A percentile compares a stretch with the other conserved stretches of the same genome.
Conservation (phyloP, 2,113 vertebrate genomes). For the Gorsachius goisagi region DNA sequence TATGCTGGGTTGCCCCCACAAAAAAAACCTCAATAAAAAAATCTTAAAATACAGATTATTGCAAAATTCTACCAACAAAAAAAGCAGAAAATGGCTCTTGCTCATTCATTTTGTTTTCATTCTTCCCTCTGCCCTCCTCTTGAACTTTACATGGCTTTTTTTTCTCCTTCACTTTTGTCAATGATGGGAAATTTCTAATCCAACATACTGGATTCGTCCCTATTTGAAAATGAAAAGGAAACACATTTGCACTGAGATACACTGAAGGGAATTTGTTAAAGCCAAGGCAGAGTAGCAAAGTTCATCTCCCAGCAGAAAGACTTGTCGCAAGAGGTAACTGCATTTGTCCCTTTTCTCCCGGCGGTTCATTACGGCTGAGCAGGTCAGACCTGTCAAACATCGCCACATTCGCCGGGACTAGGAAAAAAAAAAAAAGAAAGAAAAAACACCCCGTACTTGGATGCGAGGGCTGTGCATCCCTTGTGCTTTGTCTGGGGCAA, state of each 20-base stretch:
- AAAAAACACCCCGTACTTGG: slow-evolving; percentile 16
- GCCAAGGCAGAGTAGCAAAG: slow-evolving; percentile 61
- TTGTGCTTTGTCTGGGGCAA: slow-evolving; percentile 57
- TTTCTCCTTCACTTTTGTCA: slow-evolving; percentile 46
- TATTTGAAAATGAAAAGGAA: slow-evolving; percentile 73
- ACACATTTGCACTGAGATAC: slow-evolving; percentile 61
- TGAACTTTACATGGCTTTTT: slow-evolving; percentile 63
- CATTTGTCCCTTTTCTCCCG: slow-evolving; percentile 52
- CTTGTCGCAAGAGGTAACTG: slow-evolving; percentile 37
- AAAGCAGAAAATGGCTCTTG: neutral
- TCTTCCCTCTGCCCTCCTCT: slow-evolving; percentile 57
- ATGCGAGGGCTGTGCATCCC: slow-evolving; percentile 26
- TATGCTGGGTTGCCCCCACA: neutral
- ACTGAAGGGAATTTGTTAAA: slow-evolving; percentile 60
- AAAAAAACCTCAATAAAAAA: neutral
- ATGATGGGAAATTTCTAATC: slow-evolving; percentile 65
- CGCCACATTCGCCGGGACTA: accelerated
- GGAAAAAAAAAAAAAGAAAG: neutral
- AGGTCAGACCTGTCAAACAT: slow-evolving; percentile 57
- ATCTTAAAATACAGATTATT: neutral
- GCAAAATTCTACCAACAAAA: neutral
- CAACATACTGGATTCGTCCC: slow-evolving; percentile 53
- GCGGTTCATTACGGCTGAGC: slow-evolving; percentile 17
- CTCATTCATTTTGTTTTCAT: slow-evolving; percentile 38
- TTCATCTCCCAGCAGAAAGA: slow-evolving; percentile 62